Percentiles rank a stretch among this genome's conserved stretches.
Evolutionary conservation across 2,797 vertebrate genomes (phyloP).

Genomic region (Peromyscus aztecus): DNA sequence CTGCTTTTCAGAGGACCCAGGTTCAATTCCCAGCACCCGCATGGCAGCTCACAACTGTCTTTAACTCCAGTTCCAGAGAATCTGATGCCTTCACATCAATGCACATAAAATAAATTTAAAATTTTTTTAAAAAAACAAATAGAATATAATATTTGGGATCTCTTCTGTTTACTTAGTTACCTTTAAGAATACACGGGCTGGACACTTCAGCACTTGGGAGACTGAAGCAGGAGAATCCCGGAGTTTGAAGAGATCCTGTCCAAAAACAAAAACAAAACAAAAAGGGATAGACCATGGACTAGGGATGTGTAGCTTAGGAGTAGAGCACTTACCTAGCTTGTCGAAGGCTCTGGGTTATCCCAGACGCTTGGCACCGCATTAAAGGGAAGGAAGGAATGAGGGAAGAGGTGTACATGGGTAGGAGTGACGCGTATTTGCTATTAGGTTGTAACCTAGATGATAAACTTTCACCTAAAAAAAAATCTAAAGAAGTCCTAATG

Average conservation of each 20-base stretch:
- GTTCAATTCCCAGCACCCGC: no score
- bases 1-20: no score
- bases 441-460: constrained; percentile 3
- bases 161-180: constrained; percentile 39
- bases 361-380: not conserved
- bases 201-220: not conserved
- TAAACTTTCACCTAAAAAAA: constrained; percentile 12
- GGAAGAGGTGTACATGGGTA: not conserved
- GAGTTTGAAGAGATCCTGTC: not conserved
- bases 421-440: not conserved
- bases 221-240: not conserved
- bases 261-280: not conserved
- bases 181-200: constrained; percentile 30
- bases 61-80: no score
- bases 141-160: constrained; percentile 38
- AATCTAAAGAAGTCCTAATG: constrained; percentile 1
- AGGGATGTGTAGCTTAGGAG: not conserved
- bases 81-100: no score
- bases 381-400: not conserved
- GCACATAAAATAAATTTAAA: no score
- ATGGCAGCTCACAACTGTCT: no score
- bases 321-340: not conserved
- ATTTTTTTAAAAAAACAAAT: not conserved
- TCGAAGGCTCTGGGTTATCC: not conserved
- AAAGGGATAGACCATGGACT: not conserved